These are phyloP conservation scores for Delia radicum DNA, from an alignment of 1,140 invertebrate species.

Conservation along the genomic window DNA sequence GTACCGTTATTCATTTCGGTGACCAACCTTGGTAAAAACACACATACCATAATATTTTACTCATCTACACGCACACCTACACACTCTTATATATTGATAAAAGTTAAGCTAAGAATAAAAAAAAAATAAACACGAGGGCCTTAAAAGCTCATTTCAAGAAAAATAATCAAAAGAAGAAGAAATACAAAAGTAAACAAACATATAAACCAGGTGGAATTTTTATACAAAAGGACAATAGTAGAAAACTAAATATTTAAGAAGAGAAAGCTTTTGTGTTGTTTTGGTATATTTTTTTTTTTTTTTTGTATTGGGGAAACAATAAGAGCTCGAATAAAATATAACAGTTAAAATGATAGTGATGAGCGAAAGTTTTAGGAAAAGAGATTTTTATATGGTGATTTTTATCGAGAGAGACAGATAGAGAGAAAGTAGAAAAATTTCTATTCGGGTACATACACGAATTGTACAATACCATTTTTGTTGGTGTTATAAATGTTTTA, in stretches of 20 bases:
- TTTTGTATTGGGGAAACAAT: neutral
- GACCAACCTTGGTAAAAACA: too few relatives aligned
- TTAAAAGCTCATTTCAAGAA: neutral
- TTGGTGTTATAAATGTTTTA: neutral
- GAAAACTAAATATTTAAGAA: neutral
- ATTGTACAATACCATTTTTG: neutral
- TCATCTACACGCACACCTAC: neutral
- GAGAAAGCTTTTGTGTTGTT: neutral
- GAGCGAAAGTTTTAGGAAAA: neutral
- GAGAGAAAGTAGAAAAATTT: neutral
- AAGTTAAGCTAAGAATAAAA: conserved; percentile 6
- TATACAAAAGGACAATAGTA: neutral
- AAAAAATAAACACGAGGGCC: conserved; percentile 11
- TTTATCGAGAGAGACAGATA: neutral
- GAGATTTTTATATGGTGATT: neutral
- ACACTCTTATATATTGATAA: neutral
- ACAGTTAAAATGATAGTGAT: neutral
- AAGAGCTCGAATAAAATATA: neutral
- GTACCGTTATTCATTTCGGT: too few relatives aligned
- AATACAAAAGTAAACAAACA: conserved; percentile 10
- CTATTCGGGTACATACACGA: neutral
- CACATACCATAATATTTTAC: too few relatives aligned
- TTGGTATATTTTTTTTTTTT: too few relatives aligned
- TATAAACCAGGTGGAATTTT: conserved; percentile 11
- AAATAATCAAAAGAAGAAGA: neutral